phyloP scores from a whole-genome alignment of 2,888 invertebrate species.

The Andrena haemorrhoa region DNA sequence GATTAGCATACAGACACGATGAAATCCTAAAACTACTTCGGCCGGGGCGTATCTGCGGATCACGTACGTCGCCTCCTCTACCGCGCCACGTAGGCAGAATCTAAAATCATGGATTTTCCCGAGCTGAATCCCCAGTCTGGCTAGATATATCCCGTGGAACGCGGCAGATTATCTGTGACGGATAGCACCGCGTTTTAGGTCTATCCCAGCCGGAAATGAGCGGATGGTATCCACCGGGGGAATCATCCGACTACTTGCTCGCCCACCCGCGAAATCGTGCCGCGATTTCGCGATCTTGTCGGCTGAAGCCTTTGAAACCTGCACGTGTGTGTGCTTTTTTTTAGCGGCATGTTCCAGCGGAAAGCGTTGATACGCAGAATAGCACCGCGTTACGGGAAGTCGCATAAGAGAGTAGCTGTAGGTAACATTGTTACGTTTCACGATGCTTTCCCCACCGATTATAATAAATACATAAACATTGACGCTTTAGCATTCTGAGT shows the following conservation, averaged over 20 bases:
- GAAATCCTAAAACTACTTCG: constrained; percentile 55
- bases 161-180: constrained; percentile 56
- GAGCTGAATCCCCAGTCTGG: not conserved
- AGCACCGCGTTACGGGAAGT: not conserved
- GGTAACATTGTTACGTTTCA: too few relatives aligned
- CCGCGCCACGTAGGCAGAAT: constrained; percentile 53
- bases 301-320: not conserved
- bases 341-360: not conserved
- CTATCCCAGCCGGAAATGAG: constrained; percentile 45
- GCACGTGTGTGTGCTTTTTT: not conserved
- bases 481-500: too few relatives aligned
- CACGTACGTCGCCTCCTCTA: constrained; percentile 24
- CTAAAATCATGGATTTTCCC: constrained; percentile 55
- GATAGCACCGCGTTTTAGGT: constrained; percentile 47
- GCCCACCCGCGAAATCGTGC: constrained; percentile 23
- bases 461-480: too few relatives aligned
- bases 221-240: constrained; percentile 26
- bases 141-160: constrained; percentile 14
- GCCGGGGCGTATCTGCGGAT: constrained; percentile 12
- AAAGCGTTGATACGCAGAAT: not conserved
- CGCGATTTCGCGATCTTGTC: constrained; percentile 22
- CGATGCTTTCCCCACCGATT: too few relatives aligned
- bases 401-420: not conserved
- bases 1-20: constrained; percentile 63
- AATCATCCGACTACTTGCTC: constrained; percentile 13